Evolutionary conservation across 2,888 invertebrate species (phyloP), one percentile per base, ranked within the genome.

Genomic region (Atethmia centrago): DNA sequence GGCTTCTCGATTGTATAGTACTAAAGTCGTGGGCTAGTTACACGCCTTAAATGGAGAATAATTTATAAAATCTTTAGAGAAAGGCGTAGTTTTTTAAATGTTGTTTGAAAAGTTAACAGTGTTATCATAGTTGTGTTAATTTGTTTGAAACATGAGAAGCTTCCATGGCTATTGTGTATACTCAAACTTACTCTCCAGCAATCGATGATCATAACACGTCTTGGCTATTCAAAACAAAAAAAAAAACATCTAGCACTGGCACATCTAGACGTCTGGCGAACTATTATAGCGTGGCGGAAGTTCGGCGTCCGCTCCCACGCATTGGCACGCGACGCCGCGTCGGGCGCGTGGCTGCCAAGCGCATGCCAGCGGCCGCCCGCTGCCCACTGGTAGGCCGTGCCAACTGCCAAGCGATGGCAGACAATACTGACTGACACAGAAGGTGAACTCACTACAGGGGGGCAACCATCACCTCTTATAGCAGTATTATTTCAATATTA

Each of bases 301-400:
- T 86, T 83, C 84, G 88, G 88, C 91, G 92, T 90, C 90, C 90
- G 91, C 94, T 92, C 95, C 95, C 94, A 94, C 95, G 94, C 93
- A 80, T 93, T 94, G 94, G 95, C 95, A 94, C 94, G 94, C 94
- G 90, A 85, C 89, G 86, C 82, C 85, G 80, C 87, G 79, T 65
- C 77, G 53, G 85, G 79, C 77, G 87, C 86, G 87, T 87, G 82
- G 85, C 88, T 87, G 70, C 79, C 79, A 81, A 77, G 71, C 77
- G 81, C 85, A 79, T 77, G 81, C 88, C 86, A 81, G 71, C 82
- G 82, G 80, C 74, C 79, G 75, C 77, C 63, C 77, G 77, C 79
- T 74, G 75, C 70, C 70, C 74, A 71, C 64, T 64, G 75, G 66
- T 63, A 66, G 53, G n/a, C 71, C 62, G 80, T 74, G 79, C 79